Evolutionary conservation across 1,140 invertebrate genomes (phyloP).

Genomic region (Lordiphosa mommai): DNA sequence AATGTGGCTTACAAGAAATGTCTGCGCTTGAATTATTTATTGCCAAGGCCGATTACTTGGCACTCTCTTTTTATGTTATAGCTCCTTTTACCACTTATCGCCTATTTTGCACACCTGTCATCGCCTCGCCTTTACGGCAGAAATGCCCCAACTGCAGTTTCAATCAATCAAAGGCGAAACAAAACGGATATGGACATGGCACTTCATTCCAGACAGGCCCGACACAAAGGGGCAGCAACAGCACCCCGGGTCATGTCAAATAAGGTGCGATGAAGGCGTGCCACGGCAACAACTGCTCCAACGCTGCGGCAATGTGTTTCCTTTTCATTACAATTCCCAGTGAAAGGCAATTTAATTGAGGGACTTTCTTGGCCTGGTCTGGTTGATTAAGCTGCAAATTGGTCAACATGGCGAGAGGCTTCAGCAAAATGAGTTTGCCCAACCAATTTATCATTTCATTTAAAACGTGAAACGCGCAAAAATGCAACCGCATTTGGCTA

Average conservation of each 20-base stretch:
- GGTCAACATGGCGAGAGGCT: slow-evolving; percentile 1
- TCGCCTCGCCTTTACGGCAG: slow-evolving; percentile 22
- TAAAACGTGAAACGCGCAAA: slow-evolving; percentile 42
- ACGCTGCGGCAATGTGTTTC: slow-evolving; percentile 15
- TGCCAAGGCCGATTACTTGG: no score
- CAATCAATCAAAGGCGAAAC: slow-evolving; percentile 60
- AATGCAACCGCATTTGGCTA: slow-evolving; percentile 59
- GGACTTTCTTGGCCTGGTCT: slow-evolving; percentile 25
- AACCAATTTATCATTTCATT: slow-evolving; percentile 63
- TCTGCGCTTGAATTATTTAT: no score
- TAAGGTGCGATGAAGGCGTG: slow-evolving; percentile 32
- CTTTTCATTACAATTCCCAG: slow-evolving; percentile 36
- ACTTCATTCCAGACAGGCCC: slow-evolving; percentile 51
- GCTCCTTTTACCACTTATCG: not conserved
- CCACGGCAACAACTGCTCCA: slow-evolving; percentile 5
- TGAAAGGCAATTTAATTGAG: slow-evolving; percentile 52
- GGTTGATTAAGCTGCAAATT: slow-evolving; percentile 34
- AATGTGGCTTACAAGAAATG: no score
- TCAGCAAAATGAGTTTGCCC: slow-evolving; percentile 31
- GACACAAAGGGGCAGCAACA: slow-evolving; percentile 30
- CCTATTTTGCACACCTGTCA: slow-evolving; percentile 20
- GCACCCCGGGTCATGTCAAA: slow-evolving; percentile 37
- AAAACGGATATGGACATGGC: slow-evolving; percentile 58
- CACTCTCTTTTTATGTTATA: no score
- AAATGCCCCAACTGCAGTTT: slow-evolving; percentile 52